These are phyloP conservation scores for Thaumatotibia leucotreta DNA, from an alignment of 1,140 invertebrate species.

Conservation along the genomic window DNA sequence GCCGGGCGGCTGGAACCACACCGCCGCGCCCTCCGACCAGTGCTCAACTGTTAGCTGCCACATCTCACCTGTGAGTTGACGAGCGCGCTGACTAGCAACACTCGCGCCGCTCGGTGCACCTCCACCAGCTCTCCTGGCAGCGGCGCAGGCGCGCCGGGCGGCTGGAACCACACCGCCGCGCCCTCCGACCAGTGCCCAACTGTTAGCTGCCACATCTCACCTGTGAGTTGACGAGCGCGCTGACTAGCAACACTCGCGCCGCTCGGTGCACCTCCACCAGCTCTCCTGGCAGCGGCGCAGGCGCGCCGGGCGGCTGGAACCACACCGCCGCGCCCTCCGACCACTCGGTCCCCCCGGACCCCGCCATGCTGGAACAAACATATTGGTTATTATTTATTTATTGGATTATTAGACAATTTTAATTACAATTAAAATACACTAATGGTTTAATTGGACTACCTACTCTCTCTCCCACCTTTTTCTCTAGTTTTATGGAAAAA, in stretches of 20 bases:
- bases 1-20: too few species aligned
- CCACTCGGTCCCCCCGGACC: slow-evolving; percentile 76
- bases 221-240: slow-evolving; percentile 92
- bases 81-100: too few species aligned
- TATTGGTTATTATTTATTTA: slow-evolving; percentile 10
- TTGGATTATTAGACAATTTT: too few species aligned
- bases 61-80: too few species aligned
- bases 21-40: slow-evolving; percentile 91
- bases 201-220: too few species aligned
- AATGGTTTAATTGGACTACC: too few species aligned
- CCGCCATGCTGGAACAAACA: slow-evolving; percentile 56
- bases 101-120: slow-evolving; percentile 39
- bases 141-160: neutral
- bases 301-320: slow-evolving; percentile 93
- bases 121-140: neutral
- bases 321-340: slow-evolving; percentile 90
- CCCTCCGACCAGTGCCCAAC: too few species aligned
- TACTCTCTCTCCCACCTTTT: too few species aligned
- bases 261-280: slow-evolving; percentile 91
- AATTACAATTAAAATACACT: too few species aligned
- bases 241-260: slow-evolving; percentile 91
- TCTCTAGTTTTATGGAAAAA: too few species aligned
- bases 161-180: neutral
- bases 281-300: slow-evolving; percentile 91
- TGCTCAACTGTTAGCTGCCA: slow-evolving; percentile 91